Conservation (phyloP, 2,113 vertebrate genomes). For the Sorex araneus region DNA sequence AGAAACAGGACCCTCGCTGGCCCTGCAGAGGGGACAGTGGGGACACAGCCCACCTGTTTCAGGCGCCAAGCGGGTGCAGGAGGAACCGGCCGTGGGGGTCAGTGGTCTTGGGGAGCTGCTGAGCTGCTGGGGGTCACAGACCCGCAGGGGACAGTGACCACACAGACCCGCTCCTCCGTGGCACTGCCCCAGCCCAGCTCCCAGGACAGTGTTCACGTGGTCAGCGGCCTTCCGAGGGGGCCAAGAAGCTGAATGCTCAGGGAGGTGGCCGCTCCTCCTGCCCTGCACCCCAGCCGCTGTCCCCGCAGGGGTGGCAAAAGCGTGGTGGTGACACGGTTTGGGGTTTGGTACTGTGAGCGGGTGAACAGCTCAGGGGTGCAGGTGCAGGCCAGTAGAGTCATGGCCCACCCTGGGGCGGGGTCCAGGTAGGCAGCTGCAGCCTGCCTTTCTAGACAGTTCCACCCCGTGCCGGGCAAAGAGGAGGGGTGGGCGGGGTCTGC, state of each 20-base stretch:
- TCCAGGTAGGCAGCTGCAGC: neutral
- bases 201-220: rapidly evolving
- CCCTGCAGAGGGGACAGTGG: neutral
- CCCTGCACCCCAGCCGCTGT: neutral
- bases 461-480: neutral
- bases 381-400: neutral
- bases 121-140: too few species aligned
- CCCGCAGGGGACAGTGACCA: neutral
- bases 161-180: neutral
- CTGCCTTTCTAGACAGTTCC: neutral
- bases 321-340: neutral
- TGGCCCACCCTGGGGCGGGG: neutral
- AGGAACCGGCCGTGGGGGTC: neutral
- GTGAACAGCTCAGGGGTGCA: neutral
- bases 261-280: too few species aligned
- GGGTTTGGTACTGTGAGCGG: neutral
- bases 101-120: rapidly evolving
- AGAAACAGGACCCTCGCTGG: neutral
- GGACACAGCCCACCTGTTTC: too few species aligned
- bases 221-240: neutral
- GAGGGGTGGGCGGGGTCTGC: slow-evolving; percentile 48
- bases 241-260: neutral
- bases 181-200: neutral
- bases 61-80: neutral
- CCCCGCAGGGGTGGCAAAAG: too few species aligned